These are phyloP conservation scores for Alsophila aescularia DNA, from an alignment of 2,888 invertebrate species.

Conservation along the genomic window DNA sequence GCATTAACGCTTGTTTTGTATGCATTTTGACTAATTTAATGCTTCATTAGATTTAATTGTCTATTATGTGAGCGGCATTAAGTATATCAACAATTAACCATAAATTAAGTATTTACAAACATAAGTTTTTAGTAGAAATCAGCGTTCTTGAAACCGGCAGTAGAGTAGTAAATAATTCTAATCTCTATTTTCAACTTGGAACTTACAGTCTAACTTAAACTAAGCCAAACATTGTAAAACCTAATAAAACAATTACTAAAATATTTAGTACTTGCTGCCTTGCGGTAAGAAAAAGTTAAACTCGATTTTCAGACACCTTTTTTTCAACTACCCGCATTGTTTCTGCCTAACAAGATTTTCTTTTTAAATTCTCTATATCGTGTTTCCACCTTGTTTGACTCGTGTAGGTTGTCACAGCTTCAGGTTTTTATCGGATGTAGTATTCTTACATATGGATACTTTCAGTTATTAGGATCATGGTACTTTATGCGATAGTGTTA, in stretches of 20 bases:
- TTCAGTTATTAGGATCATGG: too few species aligned
- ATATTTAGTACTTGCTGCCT: background rate
- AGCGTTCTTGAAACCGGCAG: too few species aligned
- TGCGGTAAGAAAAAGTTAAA: constrained; percentile 10
- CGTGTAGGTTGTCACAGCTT: constrained; percentile 1
- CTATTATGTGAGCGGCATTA: too few species aligned
- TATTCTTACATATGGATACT: background rate
- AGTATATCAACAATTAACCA: too few species aligned
- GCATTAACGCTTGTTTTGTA: too few species aligned
- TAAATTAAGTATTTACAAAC: too few species aligned
- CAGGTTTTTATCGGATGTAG: background rate
- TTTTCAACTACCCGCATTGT: constrained; percentile 28
- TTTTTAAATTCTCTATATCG: constrained; percentile 22
- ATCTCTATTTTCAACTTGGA: background rate
- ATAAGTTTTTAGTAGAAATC: too few species aligned
- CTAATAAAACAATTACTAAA: background rate
- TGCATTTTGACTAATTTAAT: too few species aligned
- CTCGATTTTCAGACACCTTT: constrained; percentile 20
- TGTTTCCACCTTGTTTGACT: constrained; percentile 23
- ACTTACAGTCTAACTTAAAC: background rate
- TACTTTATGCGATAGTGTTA: too few species aligned
- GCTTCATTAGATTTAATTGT: too few species aligned
- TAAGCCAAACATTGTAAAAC: constrained; percentile 1
- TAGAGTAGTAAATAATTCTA: background rate
- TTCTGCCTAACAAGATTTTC: constrained; percentile 21